A percentile compares a stretch with the other conserved stretches of the same genome.
Evolutionary conservation across 2,113 vertebrate genomes (phyloP).

Genomic region (Calypte anna): DNA sequence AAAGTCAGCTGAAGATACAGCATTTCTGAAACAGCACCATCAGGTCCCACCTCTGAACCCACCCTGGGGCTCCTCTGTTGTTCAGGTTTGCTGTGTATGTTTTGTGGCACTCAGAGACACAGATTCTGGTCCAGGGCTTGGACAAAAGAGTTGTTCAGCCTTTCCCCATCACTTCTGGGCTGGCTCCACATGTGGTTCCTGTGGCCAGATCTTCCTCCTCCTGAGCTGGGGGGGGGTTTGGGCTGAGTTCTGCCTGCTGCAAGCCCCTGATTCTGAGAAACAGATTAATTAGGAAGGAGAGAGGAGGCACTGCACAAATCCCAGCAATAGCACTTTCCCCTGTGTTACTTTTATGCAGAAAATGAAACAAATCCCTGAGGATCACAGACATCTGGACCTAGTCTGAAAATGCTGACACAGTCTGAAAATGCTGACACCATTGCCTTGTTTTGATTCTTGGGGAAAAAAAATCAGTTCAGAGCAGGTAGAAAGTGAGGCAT

Average conservation of each 20-base stretch:
- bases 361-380: background rate
- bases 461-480: background rate
- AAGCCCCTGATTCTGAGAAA: background rate
- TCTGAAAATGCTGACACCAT: background rate
- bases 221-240: background rate
- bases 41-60: background rate
- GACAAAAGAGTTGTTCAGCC: background rate
- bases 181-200: background rate
- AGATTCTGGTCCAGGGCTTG: background rate
- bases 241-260: background rate
- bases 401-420: background rate
- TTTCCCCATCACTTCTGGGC: background rate
- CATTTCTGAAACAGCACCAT: background rate
- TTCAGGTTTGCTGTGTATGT: fast-evolving
- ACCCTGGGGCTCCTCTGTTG: background rate
- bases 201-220: background rate
- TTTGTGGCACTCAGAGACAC: no score
- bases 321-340: fast-evolving
- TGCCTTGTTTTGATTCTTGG: background rate
- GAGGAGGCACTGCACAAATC: background rate
- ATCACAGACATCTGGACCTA: background rate
- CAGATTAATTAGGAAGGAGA: background rate
- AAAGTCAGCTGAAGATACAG: background rate
- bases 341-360: background rate
- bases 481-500: background rate